phyloP scores from a whole-genome alignment of 2,797 vertebrate genomes.

The Semaprochilodus insignis region DNA sequence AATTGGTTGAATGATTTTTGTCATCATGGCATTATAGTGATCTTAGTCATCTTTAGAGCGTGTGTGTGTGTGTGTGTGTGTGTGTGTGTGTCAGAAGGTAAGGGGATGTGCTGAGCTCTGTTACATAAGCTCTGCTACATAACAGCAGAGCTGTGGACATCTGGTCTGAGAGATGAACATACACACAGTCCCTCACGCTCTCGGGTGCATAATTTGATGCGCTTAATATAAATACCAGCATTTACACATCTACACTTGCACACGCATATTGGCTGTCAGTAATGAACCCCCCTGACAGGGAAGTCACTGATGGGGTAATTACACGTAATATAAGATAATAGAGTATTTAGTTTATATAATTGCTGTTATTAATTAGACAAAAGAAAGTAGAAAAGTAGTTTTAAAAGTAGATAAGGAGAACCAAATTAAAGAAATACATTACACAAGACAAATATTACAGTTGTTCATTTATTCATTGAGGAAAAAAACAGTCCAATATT shows the following conservation, averaged over 20 bases:
- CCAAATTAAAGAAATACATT: too few relatives aligned
- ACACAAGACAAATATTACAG: too few relatives aligned
- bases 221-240: background rate
- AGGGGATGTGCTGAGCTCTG: slow-evolving; percentile 65
- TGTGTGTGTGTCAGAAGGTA: background rate
- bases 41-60: background rate
- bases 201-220: background rate
- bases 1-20: background rate
- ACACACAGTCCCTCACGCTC: slow-evolving; percentile 6
- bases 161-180: slow-evolving; percentile 67
- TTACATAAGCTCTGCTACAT: slow-evolving; percentile 75
- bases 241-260: background rate
- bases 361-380: background rate
- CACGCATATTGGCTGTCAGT: background rate
- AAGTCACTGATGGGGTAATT: background rate
- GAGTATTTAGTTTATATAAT: background rate
- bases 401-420: too few relatives aligned
- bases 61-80: slow-evolving; percentile 2
- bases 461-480: too few relatives aligned
- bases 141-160: slow-evolving; percentile 75
- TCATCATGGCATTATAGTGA: background rate
- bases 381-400: too few relatives aligned
- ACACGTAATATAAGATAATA: too few relatives aligned
- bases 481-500: too few relatives aligned
- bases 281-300: background rate